A percentile compares a stretch with the other conserved stretches of the same genome.
Conservation (phyloP, 2,797 vertebrate species). For the Sylvia borin region DNA sequence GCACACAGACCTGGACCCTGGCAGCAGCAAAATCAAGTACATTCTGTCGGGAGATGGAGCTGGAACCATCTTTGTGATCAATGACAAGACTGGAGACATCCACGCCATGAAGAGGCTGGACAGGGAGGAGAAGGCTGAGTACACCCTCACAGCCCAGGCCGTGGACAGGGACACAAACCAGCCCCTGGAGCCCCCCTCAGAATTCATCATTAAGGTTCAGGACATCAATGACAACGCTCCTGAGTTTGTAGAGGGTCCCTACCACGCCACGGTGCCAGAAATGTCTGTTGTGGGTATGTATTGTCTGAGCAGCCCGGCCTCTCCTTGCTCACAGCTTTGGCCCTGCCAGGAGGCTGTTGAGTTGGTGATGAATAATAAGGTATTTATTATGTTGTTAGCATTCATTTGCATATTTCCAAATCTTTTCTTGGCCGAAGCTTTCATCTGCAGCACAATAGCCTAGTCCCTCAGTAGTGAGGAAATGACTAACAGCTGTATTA, state of each 20-base stretch:
- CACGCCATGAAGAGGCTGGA: constrained; percentile 98
- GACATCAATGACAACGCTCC: constrained; percentile 99
- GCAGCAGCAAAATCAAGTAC: constrained; percentile 91
- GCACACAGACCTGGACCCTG: constrained; percentile 95
- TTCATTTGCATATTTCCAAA: constrained; percentile 73
- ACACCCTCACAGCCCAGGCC: constrained; percentile 94
- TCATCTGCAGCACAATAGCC: constrained; percentile 35
- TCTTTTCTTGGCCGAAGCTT: constrained; percentile 55
- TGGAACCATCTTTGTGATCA: constrained; percentile 98
- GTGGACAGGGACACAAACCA: constrained; percentile 89
- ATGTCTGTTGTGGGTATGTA: constrained; percentile 96
- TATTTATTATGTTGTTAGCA: constrained; percentile 69
- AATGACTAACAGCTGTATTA: constrained; percentile 65
- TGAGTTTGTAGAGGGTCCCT: constrained; percentile 92
- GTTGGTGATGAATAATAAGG: constrained; percentile 35
- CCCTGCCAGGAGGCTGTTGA: background rate
- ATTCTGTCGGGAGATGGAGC: constrained; percentile 95
- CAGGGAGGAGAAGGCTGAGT: constrained; percentile 96
- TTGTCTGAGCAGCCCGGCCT: background rate
- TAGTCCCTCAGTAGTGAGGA: constrained; percentile 54
- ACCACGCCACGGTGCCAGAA: constrained; percentile 92
- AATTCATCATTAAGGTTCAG: constrained; percentile 99
- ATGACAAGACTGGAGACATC: constrained; percentile 95
- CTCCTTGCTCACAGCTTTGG: background rate
- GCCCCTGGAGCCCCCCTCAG: constrained; percentile 92